Evolutionary conservation across 1,140 invertebrate genomes (phyloP).

Genomic region (Megalopta genalis): DNA sequence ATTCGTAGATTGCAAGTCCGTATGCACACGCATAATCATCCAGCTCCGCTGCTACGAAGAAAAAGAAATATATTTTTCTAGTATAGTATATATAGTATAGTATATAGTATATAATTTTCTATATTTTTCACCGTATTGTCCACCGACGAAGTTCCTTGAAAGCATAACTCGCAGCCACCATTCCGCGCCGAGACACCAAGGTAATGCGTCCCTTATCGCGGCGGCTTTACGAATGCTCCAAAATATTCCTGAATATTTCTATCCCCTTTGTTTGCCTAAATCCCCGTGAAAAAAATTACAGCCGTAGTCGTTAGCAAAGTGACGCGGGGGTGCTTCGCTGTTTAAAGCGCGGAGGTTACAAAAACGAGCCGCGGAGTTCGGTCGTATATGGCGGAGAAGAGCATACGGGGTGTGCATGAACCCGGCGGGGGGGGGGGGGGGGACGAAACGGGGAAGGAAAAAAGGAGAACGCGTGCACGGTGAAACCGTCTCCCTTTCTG

Average conservation of each 20-base stretch:
- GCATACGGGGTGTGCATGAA: too few species aligned
- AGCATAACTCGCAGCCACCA: too few species aligned
- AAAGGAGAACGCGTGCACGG: neutral
- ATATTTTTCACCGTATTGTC: too few species aligned
- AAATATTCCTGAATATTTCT: constrained; percentile 11
- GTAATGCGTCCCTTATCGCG: neutral
- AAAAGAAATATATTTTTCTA: too few species aligned
- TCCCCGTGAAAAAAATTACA: constrained; percentile 42
- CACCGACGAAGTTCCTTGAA: too few species aligned
- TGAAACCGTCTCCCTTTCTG: constrained; percentile 8
- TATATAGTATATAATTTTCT: too few species aligned
- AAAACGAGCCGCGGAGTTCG: constrained; percentile 8
- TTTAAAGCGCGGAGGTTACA: constrained; percentile 18
- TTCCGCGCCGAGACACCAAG: neutral
- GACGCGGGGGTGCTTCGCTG: constrained; percentile 2
- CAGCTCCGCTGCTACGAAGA: too few species aligned
- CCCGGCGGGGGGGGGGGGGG: neutral
- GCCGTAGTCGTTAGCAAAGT: constrained; percentile 29
- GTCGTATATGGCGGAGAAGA: neutral
- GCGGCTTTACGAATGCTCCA: neutral
- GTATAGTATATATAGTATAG: too few species aligned
- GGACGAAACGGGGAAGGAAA: neutral
- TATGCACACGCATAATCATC: too few species aligned
- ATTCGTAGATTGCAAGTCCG: too few species aligned
- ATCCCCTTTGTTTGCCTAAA: constrained; percentile 29